Base-by-base conservation (phyloP, 2,797 vertebrate genomes). In the Oreochromis mossambicus region DNA sequence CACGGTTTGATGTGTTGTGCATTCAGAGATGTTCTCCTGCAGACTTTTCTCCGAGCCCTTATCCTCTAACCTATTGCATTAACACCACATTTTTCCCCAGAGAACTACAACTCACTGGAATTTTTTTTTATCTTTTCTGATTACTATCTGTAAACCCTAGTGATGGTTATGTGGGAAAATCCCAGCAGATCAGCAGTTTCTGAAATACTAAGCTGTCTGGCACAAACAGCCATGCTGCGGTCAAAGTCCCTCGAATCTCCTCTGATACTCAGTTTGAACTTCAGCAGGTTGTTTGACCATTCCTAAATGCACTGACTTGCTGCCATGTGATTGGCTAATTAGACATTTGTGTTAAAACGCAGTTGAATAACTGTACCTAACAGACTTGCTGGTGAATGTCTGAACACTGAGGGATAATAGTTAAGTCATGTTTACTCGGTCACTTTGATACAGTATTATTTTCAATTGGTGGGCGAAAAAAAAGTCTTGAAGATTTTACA, bases 141-240 rank as follows among this genome's bases (percentile, higher is more conserved):
- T 38, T 63, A n/a, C 24, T 29, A 17, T 73, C 24, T 48, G 15
- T 17, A 48, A 17, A 48, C 24, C 15, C 41, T 17, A 48, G 68
- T 19, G 41, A 73, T 73, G 41, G 41, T 19, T 48, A 19, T 48
- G 41, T 48, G 41, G 41, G 68, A 26, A 73, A 73, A 48, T 73
- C 68, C 68, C 38, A 73, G 9, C 24, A 46, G 24, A 73, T 46
- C 41, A 48, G 68, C 68, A 73, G 41, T 73, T 73, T 73, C 41
- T 73, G 41, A 73, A 48, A 73, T 46, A 29, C 66, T 73, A 46
- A 73, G 68, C 68, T 46, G 14, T 73, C 21, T 70, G 63, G 63
- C 63, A 26, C 38, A 24, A 41, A 43, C 63, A 70, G n/a, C 63
- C 24, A 48, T 26, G 68, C 68, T 46, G 9, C 41, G 1, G 24